Conservation (phyloP, 2,888 invertebrate species). For the Tolmerus cingulatus region DNA sequence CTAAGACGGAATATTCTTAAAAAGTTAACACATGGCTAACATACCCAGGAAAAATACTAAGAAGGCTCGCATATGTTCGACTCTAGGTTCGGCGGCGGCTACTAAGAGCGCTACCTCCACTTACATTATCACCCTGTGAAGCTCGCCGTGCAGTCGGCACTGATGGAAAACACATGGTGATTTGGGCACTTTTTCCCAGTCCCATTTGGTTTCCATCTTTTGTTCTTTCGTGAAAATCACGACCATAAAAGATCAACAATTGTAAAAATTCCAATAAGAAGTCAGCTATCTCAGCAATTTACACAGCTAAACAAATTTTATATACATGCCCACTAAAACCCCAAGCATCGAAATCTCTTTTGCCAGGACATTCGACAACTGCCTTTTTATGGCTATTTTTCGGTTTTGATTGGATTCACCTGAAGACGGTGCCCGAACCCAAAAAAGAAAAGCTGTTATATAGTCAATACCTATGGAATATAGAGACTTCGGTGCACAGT, state of each 20-base stretch:
- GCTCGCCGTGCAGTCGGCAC: constrained; percentile 5
- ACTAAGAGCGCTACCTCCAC: constrained; percentile 3
- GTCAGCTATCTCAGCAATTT: background rate
- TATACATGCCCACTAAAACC: background rate
- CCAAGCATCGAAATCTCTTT: background rate
- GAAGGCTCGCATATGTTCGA: constrained; percentile 22
- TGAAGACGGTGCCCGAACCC: background rate
- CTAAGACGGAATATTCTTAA: constrained; percentile 8
- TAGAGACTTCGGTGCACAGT: background rate
- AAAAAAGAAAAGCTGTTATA: background rate
- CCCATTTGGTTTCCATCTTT: constrained; percentile 2
- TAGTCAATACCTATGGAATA: constrained; percentile 13
- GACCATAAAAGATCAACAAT: background rate
- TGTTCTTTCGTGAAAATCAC: constrained; percentile 12
- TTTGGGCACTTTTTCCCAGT: background rate
- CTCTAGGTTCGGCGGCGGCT: background rate
- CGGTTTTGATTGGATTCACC: background rate
- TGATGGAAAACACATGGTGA: constrained; percentile 35
- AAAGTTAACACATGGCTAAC: constrained; percentile 23
- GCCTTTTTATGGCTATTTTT: background rate
- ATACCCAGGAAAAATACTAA: constrained; percentile 31
- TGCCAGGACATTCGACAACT: background rate
- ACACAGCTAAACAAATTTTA: background rate
- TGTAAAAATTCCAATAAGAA: background rate
- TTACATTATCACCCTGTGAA: constrained; percentile 25